Conservation (phyloP, 2,113 vertebrate genomes). For the Perca schrenkii region DNA sequence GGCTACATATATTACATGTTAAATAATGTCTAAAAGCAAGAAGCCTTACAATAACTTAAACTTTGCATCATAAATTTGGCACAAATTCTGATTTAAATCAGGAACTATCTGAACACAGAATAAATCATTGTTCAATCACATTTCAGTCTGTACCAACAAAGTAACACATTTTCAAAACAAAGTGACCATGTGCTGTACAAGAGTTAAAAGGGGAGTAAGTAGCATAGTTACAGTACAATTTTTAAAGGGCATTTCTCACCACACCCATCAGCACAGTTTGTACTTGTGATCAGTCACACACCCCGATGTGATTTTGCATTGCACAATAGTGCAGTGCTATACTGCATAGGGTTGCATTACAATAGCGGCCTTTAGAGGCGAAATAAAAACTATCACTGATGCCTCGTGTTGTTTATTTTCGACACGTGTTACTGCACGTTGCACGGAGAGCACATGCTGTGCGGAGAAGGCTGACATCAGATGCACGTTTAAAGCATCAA, state of each 20-base stretch:
- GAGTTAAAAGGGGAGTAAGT: not conserved
- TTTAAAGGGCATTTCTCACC: slow-evolving; percentile 5
- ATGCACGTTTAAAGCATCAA: too few relatives aligned
- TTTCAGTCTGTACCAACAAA: not conserved
- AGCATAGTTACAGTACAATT: too few relatives aligned
- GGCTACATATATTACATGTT: not conserved
- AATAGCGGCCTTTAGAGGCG: too few relatives aligned
- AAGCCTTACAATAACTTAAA: not conserved
- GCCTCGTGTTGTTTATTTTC: too few relatives aligned
- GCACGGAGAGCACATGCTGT: too few relatives aligned
- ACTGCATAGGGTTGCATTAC: not conserved
- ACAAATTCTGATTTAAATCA: not conserved
- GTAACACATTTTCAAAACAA: not conserved
- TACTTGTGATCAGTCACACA: not conserved
- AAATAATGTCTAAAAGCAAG: not conserved
- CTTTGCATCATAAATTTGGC: not conserved
- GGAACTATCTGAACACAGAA: not conserved
- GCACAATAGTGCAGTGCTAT: not conserved
- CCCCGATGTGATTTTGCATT: slow-evolving; percentile 1
- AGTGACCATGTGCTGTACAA: too few relatives aligned
- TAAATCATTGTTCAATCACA: not conserved
- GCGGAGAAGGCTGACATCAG: too few relatives aligned
- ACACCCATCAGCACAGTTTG: not conserved
- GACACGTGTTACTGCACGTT: too few relatives aligned
- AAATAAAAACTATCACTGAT: too few relatives aligned